These are phyloP conservation scores for Parasteatoda tepidariorum DNA, from an alignment of 1,140 invertebrate genomes.

Conservation along the genomic window DNA sequence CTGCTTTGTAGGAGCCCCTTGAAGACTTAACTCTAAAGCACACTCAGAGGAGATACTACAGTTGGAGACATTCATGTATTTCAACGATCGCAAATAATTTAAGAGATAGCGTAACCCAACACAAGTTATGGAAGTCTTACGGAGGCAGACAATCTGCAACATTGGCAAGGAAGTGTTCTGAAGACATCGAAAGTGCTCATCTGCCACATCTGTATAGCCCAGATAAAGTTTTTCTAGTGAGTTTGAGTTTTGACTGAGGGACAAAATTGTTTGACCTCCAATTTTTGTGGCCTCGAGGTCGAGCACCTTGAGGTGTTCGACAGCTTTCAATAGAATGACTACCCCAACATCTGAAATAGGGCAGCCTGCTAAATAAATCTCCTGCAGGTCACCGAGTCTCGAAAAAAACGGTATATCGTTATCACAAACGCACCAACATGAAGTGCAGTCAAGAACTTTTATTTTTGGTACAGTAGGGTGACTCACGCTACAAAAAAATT, in stretches of 20 bases:
- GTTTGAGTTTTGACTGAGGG: slow-evolving; percentile 10
- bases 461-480: slow-evolving; percentile 49
- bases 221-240: slow-evolving; percentile 49
- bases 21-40: slow-evolving; percentile 26
- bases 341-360: slow-evolving; percentile 31
- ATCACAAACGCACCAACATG: slow-evolving; percentile 54
- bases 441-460: slow-evolving; percentile 42
- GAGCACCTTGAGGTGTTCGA: slow-evolving; percentile 29
- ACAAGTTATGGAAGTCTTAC: slow-evolving; percentile 9
- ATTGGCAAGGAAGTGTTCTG: background rate
- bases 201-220: slow-evolving; percentile 22
- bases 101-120: slow-evolving; percentile 11
- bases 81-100: background rate
- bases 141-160: slow-evolving; percentile 35
- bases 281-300: slow-evolving; percentile 45
- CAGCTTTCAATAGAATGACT: slow-evolving; percentile 8
- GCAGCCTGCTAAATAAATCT: slow-evolving; percentile 47
- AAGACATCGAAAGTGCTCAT: slow-evolving; percentile 9
- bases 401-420: slow-evolving; percentile 57
- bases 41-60: slow-evolving; percentile 16
- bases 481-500: slow-evolving; percentile 51
- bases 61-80: slow-evolving; percentile 24
- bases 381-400: slow-evolving; percentile 41
- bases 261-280: slow-evolving; percentile 7
- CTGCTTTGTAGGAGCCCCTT: background rate